A percentile compares a stretch with the other conserved stretches of the same genome.
Conservation (phyloP, 2,113 vertebrate genomes). For the Tinamus guttatus region DNA sequence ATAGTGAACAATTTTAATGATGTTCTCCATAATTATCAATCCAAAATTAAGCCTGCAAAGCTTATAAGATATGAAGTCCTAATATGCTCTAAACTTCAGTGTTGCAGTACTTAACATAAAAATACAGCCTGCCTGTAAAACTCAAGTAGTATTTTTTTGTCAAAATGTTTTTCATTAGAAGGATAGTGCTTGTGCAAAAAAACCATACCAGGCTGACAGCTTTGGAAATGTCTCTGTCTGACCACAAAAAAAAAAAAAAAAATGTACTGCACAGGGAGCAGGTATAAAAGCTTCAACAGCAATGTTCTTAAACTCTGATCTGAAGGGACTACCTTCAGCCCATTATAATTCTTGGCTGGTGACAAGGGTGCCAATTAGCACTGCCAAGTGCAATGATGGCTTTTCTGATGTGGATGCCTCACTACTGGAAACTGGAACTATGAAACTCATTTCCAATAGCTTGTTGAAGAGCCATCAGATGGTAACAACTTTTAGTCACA, state of each 20-base stretch:
- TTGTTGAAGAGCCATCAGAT: conserved; percentile 47
- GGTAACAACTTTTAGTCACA: conserved; percentile 50
- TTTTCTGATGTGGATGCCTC: conserved; percentile 63
- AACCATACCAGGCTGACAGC: conserved; percentile 32
- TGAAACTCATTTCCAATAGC: conserved; percentile 66
- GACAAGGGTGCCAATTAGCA: conserved; percentile 68
- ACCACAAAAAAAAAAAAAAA: conserved; percentile 41
- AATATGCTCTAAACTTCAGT: background rate
- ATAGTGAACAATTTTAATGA: background rate
- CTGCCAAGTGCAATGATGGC: conserved; percentile 51
- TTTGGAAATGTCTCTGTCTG: conserved; percentile 49
- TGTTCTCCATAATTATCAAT: background rate
- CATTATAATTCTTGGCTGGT: conserved; percentile 61
- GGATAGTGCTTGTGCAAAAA: background rate
- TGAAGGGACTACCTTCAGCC: conserved; percentile 58
- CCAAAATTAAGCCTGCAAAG: background rate
- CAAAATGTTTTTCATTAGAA: background rate
- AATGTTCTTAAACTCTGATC: conserved; percentile 60
- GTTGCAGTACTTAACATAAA: background rate
- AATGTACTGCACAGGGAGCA: conserved; percentile 19
- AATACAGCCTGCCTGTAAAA: background rate
- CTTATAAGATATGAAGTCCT: background rate
- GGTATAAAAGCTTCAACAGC: conserved; percentile 53
- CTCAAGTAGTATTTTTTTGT: background rate
- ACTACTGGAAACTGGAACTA: conserved; percentile 51